These are phyloP conservation scores for Drosophila suboccidentalis DNA, from an alignment of 2,888 invertebrate species.

Conservation along the genomic window DNA sequence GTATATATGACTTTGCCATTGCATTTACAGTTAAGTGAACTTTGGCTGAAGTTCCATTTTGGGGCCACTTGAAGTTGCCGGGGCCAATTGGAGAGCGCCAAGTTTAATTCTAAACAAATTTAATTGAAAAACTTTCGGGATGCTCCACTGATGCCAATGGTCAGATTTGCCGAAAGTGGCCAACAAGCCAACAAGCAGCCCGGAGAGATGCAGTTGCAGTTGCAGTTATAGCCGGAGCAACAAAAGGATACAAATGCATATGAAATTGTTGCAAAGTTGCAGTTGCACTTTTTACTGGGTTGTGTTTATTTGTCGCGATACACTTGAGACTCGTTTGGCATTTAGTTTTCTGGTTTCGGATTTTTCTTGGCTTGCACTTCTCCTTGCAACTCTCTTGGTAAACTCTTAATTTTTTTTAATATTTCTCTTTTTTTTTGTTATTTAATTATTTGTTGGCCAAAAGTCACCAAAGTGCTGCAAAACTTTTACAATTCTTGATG, in stretches of 20 bases:
- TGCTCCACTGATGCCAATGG: conserved; percentile 62
- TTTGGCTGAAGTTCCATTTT: conserved; percentile 24
- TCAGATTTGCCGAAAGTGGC: conserved; percentile 56
- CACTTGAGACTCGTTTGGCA: conserved; percentile 72
- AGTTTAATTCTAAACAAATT: conserved; percentile 80
- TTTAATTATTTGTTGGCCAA: conserved; percentile 69
- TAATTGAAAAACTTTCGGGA: conserved; percentile 76
- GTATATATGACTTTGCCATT: conserved; percentile 14
- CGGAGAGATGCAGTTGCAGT: neutral
- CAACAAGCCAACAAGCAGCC: conserved; percentile 5
- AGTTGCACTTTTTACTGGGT: conserved; percentile 33
- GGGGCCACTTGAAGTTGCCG: conserved; percentile 18
- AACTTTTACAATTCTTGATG: conserved; percentile 58
- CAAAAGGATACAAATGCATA: conserved; percentile 73
- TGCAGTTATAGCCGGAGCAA: conserved; percentile 27
- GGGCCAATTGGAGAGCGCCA: conserved; percentile 54
- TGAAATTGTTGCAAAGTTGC: conserved; percentile 70
- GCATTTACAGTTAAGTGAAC: conserved; percentile 58
- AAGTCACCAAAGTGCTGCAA: conserved; percentile 50
- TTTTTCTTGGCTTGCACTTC: conserved; percentile 31
- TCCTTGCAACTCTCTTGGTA: conserved; percentile 18
- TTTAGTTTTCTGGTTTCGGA: conserved; percentile 52
- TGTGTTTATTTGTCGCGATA: conserved; percentile 67
- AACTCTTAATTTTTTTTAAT: conserved; percentile 2
- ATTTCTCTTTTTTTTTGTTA: conserved; percentile 31